These are phyloP conservation scores for Temnothorax rugatulus DNA, from an alignment of 2,888 invertebrate species.

Conservation along the genomic window DNA sequence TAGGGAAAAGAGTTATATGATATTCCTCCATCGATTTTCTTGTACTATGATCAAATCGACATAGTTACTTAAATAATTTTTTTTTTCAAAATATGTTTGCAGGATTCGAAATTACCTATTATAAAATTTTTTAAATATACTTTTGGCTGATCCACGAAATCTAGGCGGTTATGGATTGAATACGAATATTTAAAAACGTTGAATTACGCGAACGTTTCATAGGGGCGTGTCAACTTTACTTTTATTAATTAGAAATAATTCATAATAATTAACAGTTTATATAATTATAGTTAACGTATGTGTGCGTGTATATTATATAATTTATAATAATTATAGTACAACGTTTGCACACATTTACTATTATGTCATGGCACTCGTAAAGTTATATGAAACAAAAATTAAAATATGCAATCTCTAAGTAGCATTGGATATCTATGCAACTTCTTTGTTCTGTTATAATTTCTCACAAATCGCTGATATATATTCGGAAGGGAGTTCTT, in stretches of 20 bases:
- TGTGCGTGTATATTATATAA: neutral
- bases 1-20: neutral
- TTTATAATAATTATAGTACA: neutral
- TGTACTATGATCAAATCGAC: neutral
- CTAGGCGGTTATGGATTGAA: neutral
- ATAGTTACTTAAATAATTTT: neutral
- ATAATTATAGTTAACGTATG: neutral
- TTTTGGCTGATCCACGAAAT: neutral
- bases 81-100: slow-evolving; percentile 23
- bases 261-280: neutral
- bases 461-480: neutral
- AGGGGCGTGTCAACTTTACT: neutral
- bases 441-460: neutral
- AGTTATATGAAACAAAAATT: neutral
- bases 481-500: neutral
- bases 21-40: neutral
- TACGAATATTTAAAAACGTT: neutral
- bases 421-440: neutral
- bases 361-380: neutral
- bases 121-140: neutral
- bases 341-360: neutral
- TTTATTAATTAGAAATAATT: slow-evolving; percentile 15
- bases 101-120: no score
- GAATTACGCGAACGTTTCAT: slow-evolving; percentile 12
- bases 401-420: neutral